Evolutionary conservation across 2,113 vertebrate species (phyloP), one percentile per base, ranked within the genome.

Genomic region (Rutilus rutilus): DNA sequence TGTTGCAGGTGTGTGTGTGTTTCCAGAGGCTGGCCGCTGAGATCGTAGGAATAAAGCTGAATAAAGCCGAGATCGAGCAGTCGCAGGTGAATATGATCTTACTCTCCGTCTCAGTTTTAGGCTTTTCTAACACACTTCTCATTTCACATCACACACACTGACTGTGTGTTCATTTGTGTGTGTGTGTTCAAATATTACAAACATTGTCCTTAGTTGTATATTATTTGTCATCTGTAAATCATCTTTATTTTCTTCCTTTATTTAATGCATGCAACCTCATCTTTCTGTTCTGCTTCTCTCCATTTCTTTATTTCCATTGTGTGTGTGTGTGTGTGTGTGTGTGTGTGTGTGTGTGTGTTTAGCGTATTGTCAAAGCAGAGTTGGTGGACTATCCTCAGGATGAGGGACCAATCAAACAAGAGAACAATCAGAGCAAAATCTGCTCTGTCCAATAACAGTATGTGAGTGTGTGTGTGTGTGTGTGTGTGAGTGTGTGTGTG

Each of bases 1-100:
- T 71, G 94, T 42, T 94, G 91, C 93, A 99, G 98, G 97, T 99
- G 79, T 97, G 96, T 91, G 96, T 99, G 86, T 98, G 97, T 94
- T 99, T 99, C 95, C 98, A 99, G 94, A 96, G 96, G 93, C 91
- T 99, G 91, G 97, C 98, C 91, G 98, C 98, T 87, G 98, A 99
- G 87, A 97, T 99, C 89, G 95, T 99, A 59, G 97, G 98, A 80
- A 96, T 99, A 88, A 99, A 99, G 92, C 95, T 99, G 92, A 99
- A 99, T 95, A 99, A 97, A 96, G 97, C 98, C 89, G 98, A 99
- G 94, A 94, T 99, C 87, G 97, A 99, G 92, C 98, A 99, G 93
- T 99, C 97, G 80, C 98, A 99, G 97, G 98, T 99, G 92, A 97
- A 4, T 39, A 11, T 69, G 65, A 69, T 39, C 30, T 42, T 7